Base-by-base conservation (phyloP, 1,140 invertebrate species). In the Drosophila leontia region DNA sequence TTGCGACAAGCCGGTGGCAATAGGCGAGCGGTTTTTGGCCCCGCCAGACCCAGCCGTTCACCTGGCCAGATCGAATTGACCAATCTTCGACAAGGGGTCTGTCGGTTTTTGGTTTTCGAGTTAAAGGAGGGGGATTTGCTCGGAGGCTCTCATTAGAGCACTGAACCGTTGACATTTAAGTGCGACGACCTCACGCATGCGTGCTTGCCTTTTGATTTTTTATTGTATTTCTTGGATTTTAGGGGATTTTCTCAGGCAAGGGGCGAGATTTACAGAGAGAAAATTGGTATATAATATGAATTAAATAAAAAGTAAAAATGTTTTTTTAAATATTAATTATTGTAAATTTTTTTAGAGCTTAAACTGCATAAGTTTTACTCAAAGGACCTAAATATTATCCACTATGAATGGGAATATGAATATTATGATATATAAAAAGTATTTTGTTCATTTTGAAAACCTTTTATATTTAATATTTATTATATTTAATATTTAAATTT, bases 121-220 rank as follows among this genome's bases (percentile, higher is more conserved):
- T 42, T 23, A 23, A 1, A 19, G 42, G 42, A 29, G 42, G 69
- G 67, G 59, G 64, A 63, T 45, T 50, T 42, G 60, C 60, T 82
- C 19, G 19, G 63, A 19, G 62, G 60, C 42, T 72, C 71, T 86
- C 83, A 86, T 86, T 88, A 86, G 80, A 75, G 79, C 84, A 87
- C 35, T 74, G 80, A 87, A 88, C 84, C 83, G 67, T 82, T 86
- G 84, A 87, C 82, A 86, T 78, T 69, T 70, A 82, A 74, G 74
- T 62, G 74, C 82, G 78, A 81, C 51, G 75, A 81, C 74, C 82
- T 85, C 78, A 85, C 63, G 74, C 82, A 74, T 72, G 60, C 57
- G 60, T 26, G 48, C 53, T 57, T 55, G 41, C 44, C 53, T 67
- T 48, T 58, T 4, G 15, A 13, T 45, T 42, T 26, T 19, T 55